Evolutionary conservation across 2,888 invertebrate genomes (phyloP).

Genomic region (Danaus chrysippus): DNA sequence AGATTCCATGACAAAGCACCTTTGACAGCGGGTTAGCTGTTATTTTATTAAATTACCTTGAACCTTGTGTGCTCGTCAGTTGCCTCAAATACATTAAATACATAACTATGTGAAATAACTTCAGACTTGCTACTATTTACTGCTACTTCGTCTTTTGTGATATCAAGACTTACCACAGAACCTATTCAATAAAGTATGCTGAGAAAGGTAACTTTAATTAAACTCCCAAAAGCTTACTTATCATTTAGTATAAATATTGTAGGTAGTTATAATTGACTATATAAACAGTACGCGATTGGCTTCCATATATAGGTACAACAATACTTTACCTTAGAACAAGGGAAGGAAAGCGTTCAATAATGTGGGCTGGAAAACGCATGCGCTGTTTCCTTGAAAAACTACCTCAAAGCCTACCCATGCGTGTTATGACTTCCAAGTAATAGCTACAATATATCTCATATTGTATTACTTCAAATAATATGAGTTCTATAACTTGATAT

Average conservation of each 20-base stretch:
- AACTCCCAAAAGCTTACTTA: too few species aligned
- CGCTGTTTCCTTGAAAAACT: slow-evolving; percentile 46
- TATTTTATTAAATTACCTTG: slow-evolving; percentile 40
- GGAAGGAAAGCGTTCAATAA: slow-evolving; percentile 53
- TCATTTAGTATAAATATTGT: not conserved
- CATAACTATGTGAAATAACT: slow-evolving; percentile 10
- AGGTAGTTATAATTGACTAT: slow-evolving; percentile 8
- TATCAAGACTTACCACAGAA: too few species aligned
- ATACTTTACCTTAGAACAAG: slow-evolving; percentile 35
- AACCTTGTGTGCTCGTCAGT: slow-evolving; percentile 17
- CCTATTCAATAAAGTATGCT: too few species aligned
- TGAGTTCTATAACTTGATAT: too few species aligned
- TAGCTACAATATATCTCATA: slow-evolving; percentile 5
- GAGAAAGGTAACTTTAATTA: too few species aligned
- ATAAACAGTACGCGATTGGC: not conserved
- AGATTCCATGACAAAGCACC: slow-evolving; percentile 63
- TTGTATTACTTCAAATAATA: not conserved
- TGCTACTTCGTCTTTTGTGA: too few species aligned
- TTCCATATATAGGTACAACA: slow-evolving; percentile 9
- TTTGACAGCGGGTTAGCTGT: slow-evolving; percentile 53
- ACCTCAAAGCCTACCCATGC: slow-evolving; percentile 38
- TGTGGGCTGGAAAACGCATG: slow-evolving; percentile 48
- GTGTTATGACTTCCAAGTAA: not conserved
- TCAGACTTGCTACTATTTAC: not conserved
- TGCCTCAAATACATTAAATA: slow-evolving; percentile 22